Evolutionary conservation across 2,797 vertebrate species (phyloP).

Genomic region (Spheniscus humboldti): DNA sequence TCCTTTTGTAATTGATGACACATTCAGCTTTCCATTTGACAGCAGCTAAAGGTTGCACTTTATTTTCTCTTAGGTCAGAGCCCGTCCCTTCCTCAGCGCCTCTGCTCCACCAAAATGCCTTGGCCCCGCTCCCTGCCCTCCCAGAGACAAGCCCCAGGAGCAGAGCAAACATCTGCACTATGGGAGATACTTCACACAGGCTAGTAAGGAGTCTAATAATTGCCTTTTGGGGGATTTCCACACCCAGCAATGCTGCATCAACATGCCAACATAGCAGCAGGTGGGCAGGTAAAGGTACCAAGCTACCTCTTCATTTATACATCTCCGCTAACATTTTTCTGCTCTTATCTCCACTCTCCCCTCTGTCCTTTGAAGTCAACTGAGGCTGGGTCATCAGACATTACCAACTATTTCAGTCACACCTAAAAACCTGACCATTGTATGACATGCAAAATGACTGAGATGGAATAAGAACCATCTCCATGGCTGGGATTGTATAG

Average conservation of each 20-base stretch:
- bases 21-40: background rate
- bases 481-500: background rate
- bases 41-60: background rate
- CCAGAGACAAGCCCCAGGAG: background rate
- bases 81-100: rapidly evolving
- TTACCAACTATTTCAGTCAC: background rate
- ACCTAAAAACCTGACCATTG: background rate
- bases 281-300: background rate
- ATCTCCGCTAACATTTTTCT: background rate
- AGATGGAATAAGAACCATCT: background rate
- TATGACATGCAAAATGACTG: background rate
- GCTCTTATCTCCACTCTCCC: background rate
- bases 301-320: background rate
- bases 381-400: background rate
- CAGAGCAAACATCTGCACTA: background rate
- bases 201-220: background rate
- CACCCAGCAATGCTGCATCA: background rate
- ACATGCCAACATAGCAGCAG: background rate
- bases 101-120: background rate
- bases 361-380: background rate
- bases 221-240: background rate
- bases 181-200: background rate
- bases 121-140: background rate
- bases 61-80: background rate
- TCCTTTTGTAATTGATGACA: background rate